These are phyloP conservation scores for Apamea monoglypha DNA, from an alignment of 2,888 invertebrate species.

Conservation along the genomic window DNA sequence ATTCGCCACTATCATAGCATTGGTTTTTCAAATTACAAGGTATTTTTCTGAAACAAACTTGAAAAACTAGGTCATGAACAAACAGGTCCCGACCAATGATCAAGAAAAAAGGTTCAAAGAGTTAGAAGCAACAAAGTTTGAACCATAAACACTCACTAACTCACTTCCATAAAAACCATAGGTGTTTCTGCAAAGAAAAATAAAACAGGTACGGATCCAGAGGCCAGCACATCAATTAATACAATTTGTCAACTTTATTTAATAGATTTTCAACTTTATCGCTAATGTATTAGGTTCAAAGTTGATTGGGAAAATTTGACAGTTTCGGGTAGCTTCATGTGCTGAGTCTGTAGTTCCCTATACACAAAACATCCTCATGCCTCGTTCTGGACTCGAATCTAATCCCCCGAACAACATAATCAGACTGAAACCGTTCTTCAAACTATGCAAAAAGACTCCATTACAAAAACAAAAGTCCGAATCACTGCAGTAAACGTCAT, in stretches of 20 bases:
- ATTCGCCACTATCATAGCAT: not conserved
- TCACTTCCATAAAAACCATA: not conserved
- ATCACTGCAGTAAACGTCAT: constrained; percentile 54
- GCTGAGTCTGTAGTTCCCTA: too few species aligned
- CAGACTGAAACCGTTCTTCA: not conserved
- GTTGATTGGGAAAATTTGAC: too few species aligned
- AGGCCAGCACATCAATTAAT: too few species aligned
- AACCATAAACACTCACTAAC: not conserved
- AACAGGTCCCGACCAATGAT: too few species aligned
- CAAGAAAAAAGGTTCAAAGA: not conserved
- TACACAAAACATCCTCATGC: not conserved
- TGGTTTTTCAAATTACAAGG: not conserved
- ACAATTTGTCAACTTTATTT: too few species aligned
- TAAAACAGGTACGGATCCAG: not conserved
- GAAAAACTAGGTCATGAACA: not conserved
- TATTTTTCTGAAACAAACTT: not conserved
- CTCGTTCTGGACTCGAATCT: not conserved
- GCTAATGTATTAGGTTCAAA: too few species aligned
- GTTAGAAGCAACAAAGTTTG: not conserved
- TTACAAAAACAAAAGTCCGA: not conserved
- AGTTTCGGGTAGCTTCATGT: too few species aligned
- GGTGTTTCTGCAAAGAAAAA: not conserved
- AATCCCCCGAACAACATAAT: not conserved
- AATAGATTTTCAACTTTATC: too few species aligned
- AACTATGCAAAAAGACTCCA: not conserved